Base-by-base conservation (phyloP, 2,888 invertebrate genomes). In the Tenthredo distinguenda region DNA sequence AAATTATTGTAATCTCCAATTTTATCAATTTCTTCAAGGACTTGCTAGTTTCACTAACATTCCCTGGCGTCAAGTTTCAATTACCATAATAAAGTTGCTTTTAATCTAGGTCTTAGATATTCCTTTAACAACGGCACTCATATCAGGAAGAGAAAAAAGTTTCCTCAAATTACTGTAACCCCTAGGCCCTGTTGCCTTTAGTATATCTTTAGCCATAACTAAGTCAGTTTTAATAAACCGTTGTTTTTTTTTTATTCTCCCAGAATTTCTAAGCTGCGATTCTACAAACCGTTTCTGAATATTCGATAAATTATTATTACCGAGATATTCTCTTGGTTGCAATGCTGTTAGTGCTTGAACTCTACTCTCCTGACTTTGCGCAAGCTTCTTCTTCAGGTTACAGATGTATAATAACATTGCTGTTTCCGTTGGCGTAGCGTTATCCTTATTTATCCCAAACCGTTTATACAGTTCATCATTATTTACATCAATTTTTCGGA, bases 121-220 rank as follows among this genome's bases (percentile, higher is more conserved):
- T 71, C 31, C 34, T 68, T 83, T 83, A 10, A 68, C 31, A 50
- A 83, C 37, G 7, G 55, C 6, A 6, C 47, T 83, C 47, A 83
- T 68, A 26, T 21, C 68, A 65, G 85, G 85, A 62, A 85, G 84
- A 9, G 83, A 47, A 62, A 85, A 85, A 2, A 85, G 15, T 55
- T 85, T 85, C 50, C 85, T 85, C 65, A 85, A 76, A 47, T 84
- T 85, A 85, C 58, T 84, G 74, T 85, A 85, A 21, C 85, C 85
- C 65, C 65, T 84, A 15, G 76, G 84, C 9, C 84, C 84, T 12
- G 65, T 65, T 62, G 84, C 84, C 58, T 62, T 84, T 0, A 85
- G 76, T 76, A 85, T 74, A 55, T 85, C 85, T 58, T 26, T 71
- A 40, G 84, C 85, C 72, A 84, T 72, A 15, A 40, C n/a, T 34